Evolutionary conservation across 2,888 invertebrate genomes (phyloP).

Genomic region (Plebejus argus): DNA sequence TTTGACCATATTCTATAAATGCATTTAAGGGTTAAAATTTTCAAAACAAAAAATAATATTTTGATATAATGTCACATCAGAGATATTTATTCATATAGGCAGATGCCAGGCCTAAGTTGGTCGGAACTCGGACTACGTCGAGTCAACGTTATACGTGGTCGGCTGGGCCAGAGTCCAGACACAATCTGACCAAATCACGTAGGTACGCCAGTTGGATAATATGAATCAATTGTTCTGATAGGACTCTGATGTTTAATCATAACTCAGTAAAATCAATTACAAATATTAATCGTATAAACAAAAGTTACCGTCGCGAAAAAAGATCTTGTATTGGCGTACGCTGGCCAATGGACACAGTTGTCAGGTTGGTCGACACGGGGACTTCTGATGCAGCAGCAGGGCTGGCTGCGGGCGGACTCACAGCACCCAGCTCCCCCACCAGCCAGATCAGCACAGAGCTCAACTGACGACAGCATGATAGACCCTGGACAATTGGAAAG

Average conservation of each 20-base stretch:
- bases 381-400: slow-evolving; percentile 39
- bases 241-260: background rate
- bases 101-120: too few species aligned
- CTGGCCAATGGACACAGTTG: background rate
- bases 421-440: slow-evolving; percentile 62
- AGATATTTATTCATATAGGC: too few species aligned
- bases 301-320: slow-evolving; percentile 62
- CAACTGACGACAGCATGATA: slow-evolving; percentile 82
- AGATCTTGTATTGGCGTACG: slow-evolving; percentile 62
- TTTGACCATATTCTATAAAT: slow-evolving; percentile 66
- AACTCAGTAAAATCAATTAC: background rate
- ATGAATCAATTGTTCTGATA: too few species aligned
- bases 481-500: slow-evolving; percentile 57
- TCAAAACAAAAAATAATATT: background rate
- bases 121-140: too few species aligned
- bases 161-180: too few species aligned
- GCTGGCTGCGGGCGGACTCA: slow-evolving; percentile 40
- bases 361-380: slow-evolving; percentile 36
- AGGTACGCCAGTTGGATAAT: too few species aligned
- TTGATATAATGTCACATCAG: too few species aligned
- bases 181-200: too few species aligned
- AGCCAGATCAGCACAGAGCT: slow-evolving; percentile 82
- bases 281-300: background rate
- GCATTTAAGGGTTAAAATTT: background rate
- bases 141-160: too few species aligned